Base-by-base conservation (phyloP, 1,140 invertebrate genomes). In the Bombus confusus region DNA sequence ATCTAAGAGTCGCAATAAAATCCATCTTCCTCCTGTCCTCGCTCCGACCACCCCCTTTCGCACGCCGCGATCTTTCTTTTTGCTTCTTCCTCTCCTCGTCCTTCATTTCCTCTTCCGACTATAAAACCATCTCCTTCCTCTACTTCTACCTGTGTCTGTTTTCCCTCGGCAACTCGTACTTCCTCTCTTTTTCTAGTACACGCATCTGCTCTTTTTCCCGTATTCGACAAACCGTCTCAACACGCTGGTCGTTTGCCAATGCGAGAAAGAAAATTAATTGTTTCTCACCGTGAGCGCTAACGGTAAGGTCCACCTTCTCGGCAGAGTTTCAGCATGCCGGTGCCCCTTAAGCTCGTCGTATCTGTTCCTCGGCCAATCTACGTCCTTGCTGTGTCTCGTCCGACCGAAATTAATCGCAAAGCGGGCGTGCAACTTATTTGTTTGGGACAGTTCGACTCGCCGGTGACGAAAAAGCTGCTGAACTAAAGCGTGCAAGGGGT, bases 1-100 rank as follows among this genome's bases (percentile, higher is more conserved):
- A 41, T 80, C 72, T 64, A 78, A 83, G 81, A 78, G 81, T 83
- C 64, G 74, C 81, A 78, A 83, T 83, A 83, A 83, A 83, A 83
- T 78, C 57, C 64, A 83, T 83, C 81, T 83, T 83, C 43, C 64
- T 69, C 6, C 74, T 25, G 41, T 39, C n/a, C 37, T 41, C 25
- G 6, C 62, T 28, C 28, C 34, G 13, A 28, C 34, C 62, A 64
- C 13, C 18, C 62, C 28, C 34, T 52, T 43, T 9, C 2, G 5
- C 41, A 18, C 5, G 12, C 41, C 59, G 9, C 1, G 8, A 34
- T 28, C 52, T 31, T 39, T 25, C 52, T 43, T 52, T 25, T 52
- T 52, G 47, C 47, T 8, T 52, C 47, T 31, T 41, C 34, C 15
- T 12, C 3, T 37, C 28, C 34, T 34, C 34, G 34, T 37, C 9